These are phyloP conservation scores for Melolontha melolontha DNA, from an alignment of 2,888 invertebrate species.

Conservation along the genomic window DNA sequence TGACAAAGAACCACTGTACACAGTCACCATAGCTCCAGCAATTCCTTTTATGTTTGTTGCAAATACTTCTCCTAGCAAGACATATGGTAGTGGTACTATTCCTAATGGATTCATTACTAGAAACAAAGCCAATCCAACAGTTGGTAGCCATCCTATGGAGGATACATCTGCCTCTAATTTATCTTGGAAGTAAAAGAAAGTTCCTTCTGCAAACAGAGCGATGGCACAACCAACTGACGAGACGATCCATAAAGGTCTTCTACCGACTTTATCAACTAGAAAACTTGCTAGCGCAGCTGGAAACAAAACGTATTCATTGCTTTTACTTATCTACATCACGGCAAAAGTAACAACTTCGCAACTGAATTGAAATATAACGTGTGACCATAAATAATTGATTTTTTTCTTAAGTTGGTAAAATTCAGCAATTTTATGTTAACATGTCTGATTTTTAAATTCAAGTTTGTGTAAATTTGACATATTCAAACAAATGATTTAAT, in stretches of 20 bases:
- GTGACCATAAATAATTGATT: no score
- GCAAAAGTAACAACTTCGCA: no score
- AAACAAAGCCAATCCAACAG: constrained; percentile 70
- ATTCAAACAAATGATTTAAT: no score
- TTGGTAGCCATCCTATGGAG: constrained; percentile 67
- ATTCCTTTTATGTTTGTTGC: constrained; percentile 73
- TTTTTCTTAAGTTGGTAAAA: no score
- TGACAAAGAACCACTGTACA: constrained; percentile 69
- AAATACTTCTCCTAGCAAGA: constrained; percentile 74
- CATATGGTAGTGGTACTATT: constrained; percentile 71
- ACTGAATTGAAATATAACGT: no score
- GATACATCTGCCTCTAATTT: constrained; percentile 61
- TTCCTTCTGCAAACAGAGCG: constrained; percentile 66
- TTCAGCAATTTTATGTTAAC: no score
- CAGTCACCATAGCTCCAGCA: constrained; percentile 71
- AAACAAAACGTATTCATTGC: no score
- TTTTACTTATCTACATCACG: no score
- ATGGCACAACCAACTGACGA: constrained; percentile 70
- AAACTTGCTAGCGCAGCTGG: constrained; percentile 55
- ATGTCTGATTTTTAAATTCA: no score
- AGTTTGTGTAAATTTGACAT: no score
- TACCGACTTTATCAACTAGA: constrained; percentile 66
- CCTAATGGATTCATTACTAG: constrained; percentile 72
- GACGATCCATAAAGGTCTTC: constrained; percentile 60
- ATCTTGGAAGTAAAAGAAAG: constrained; percentile 70